Base-by-base conservation (phyloP, 2,113 vertebrate genomes). In the Ammodytes marinus region DNA sequence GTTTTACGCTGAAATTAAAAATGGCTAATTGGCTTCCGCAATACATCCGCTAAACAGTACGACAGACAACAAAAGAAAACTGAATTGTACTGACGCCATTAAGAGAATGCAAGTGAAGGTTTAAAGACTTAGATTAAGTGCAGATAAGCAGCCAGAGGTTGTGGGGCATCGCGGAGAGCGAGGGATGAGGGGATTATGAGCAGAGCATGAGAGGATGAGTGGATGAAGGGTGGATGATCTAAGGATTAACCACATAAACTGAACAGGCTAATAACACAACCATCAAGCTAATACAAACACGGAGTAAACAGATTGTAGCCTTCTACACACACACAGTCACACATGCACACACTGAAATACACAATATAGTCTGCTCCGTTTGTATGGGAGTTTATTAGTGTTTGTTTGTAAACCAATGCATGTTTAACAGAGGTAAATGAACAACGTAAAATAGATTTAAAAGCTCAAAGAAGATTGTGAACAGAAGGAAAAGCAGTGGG, bases 201-300 rank as follows among this genome's bases (percentile, higher is more conserved):
- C 45, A 79, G 82, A 91, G 88, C 89, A 82, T 83, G 85, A 86
- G 92, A 83, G 92, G 92, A 92, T 93, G 92, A 92, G 90, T 86
- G 89, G 92, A 92, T 94, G 89, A 93, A 91, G 60, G 39, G 60
- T 63, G 93, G 94, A 94, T 93, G 91, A 95, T 92, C 86, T 78
- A 76, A 85, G 93, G 95, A 95, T 95, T 95, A 95, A 89, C 92
- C 89, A 90, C 90, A 86, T 82, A 86, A 89, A 93, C 91, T 91
- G 90, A 94, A 79, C 89, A 86, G 87, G 83, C 92, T 94, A 94
- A 93, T 95, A 91, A 92, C 91, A 88, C 86, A 83, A 85, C 83
- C 88, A 87, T 74, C 73, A 61, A 78, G 83, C 89, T 89, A 90
- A 92, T 87, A 83, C 86, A 91, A 89, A 88, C 71, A 78, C 17